A percentile compares a stretch with the other conserved stretches of the same genome.
phyloP scores from a whole-genome alignment of 2,888 invertebrate species.

The Lepidochrysops patricia region DNA sequence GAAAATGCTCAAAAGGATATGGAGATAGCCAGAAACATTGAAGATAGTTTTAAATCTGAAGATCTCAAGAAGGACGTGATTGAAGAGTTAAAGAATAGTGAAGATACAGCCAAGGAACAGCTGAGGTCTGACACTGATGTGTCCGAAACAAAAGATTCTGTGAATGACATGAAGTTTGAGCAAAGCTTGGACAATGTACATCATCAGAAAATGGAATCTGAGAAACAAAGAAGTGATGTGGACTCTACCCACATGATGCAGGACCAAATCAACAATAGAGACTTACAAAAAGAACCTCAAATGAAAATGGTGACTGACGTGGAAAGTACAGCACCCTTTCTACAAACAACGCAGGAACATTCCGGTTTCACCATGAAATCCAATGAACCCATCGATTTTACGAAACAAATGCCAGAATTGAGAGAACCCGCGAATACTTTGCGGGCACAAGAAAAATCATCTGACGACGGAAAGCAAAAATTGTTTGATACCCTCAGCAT shows the following conservation, averaged over 20 bases:
- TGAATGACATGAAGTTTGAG: not conserved
- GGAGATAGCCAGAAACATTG: constrained; percentile 49
- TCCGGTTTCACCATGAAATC: not conserved
- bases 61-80: not conserved
- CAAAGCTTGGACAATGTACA: not conserved
- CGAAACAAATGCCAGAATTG: not conserved
- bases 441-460: not conserved
- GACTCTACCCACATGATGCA: not conserved
- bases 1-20: constrained; percentile 44
- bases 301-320: not conserved
- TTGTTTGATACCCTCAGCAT: not conserved
- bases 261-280: not conserved
- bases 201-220: not conserved
- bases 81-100: not conserved
- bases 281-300: not conserved
- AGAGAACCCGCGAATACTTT: not conserved
- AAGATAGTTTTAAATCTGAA: constrained; percentile 44
- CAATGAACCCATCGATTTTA: not conserved
- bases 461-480: constrained; percentile 5
- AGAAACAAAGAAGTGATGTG: not conserved
- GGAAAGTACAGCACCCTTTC: not conserved
- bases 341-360: not conserved
- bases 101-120: not conserved
- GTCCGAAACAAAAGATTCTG: not conserved
- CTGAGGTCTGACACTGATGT: not conserved